Conservation (phyloP, 2,797 vertebrate species). For the Potorous gilbertii region DNA sequence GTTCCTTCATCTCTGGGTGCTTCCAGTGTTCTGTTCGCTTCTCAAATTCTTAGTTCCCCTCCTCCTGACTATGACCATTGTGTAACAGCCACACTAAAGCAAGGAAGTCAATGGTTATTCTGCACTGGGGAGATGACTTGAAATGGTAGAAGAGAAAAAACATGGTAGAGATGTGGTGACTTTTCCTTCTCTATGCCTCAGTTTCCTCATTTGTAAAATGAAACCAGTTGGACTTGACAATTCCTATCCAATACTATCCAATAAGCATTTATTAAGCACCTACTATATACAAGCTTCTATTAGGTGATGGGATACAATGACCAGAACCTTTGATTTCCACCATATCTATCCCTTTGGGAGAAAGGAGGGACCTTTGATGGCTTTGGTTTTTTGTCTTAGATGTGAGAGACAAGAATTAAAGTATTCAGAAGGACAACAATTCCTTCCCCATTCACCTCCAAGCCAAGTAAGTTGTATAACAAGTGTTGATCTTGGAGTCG, state of each 20-base stretch:
- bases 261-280: not conserved
- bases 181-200: not conserved
- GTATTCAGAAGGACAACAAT: not conserved
- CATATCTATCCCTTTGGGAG: not conserved
- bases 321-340: not conserved
- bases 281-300: not conserved
- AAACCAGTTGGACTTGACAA: not conserved
- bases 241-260: not conserved
- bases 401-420: not conserved
- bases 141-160: not conserved
- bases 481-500: not conserved
- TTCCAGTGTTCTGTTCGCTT: not conserved
- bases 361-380: not conserved
- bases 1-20: not conserved
- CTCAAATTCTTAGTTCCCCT: not conserved
- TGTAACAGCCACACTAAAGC: not conserved
- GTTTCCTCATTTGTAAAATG: not conserved
- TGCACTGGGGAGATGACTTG: not conserved
- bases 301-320: not conserved
- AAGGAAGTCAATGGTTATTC: not conserved
- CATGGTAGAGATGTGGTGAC: not conserved
- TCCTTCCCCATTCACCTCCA: not conserved
- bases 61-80: not conserved
- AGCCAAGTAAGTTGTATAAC: not conserved
- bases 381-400: not conserved